Base-by-base conservation (phyloP, 2,113 vertebrate genomes). In the Isurus oxyrinchus region DNA sequence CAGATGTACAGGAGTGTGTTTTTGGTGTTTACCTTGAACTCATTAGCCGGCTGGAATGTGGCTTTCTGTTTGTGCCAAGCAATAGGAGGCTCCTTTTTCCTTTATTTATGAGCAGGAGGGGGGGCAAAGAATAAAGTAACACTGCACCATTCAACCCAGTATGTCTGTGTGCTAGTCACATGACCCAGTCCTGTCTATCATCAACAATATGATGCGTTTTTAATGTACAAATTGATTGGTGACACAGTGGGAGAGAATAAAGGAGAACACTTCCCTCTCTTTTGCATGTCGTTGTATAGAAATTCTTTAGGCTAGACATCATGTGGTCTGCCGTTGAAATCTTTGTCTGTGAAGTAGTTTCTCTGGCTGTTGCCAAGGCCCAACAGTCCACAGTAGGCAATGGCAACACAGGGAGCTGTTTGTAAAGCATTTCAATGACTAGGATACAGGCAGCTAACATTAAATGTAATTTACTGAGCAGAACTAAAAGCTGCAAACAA, bases 401-500 rank as follows among this genome's bases (percentile, higher is more conserved):
- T 97, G 96, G 96, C 96, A 97, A 96, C 96, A 97, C 97, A 97
- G 97, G 97, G 97, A 97, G 96, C 96, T 97, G 97, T 97, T 97
- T 98, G 97, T 97, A 97, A 97, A 97, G 97, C 97, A 97, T 57
- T 97, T 97, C 97, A 96, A 0, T 96, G 94, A 59, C 97, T 97
- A 97, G 97, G 97, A 97, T 97, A 97, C 97, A 96, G 97, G 97
- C 97, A 97, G 97, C 97, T 97, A 96, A 97, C 88, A 97, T 98
- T 98, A 98, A 98, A 98, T 98, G 97, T 98, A 98, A 98, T 99
- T 98, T 98, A 98, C 98, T 97, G 98, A 98, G 98, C 97, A 96
- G 97, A 97, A 98, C 98, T 98, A 98, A 98, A 98, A 98, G 98
- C 98, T 98, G 98, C 98, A 98, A 98, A 98, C 98, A 98, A 98